Percentiles rank a stretch among this genome's conserved stretches.
Conservation (phyloP, 2,888 invertebrate genomes). For the Koerneria pararmatus region DNA sequence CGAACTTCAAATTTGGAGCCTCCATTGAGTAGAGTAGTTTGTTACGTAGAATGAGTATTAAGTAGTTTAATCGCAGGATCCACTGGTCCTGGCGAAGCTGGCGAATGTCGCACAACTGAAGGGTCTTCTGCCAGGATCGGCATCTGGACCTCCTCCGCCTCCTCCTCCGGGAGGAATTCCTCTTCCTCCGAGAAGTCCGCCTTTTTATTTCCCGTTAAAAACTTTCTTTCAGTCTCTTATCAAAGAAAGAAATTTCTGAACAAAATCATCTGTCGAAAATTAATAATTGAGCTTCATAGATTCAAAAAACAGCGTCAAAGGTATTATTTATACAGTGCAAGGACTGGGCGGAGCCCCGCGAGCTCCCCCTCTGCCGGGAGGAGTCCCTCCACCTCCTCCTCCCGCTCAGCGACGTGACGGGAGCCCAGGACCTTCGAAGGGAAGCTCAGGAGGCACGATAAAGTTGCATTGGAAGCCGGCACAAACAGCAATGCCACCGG, state of each 20-base stretch:
- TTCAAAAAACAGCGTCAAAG: conserved; percentile 34
- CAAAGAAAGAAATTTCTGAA: background rate
- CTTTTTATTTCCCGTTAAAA: background rate
- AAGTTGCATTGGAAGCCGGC: conserved; percentile 94
- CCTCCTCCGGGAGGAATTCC: background rate
- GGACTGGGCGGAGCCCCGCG: conserved; percentile 34
- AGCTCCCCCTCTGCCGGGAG: conserved; percentile 57
- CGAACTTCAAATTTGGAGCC: background rate
- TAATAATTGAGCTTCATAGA: conserved; percentile 33
- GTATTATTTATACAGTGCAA: conserved; percentile 28
- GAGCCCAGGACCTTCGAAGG: conserved; percentile 35
- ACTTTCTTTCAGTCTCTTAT: background rate
- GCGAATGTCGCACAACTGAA: conserved; percentile 38
- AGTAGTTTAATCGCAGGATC: conserved; percentile 25
- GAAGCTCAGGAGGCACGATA: conserved; percentile 65
- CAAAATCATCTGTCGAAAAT: conserved; percentile 27
- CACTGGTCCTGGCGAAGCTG: conserved; percentile 35
- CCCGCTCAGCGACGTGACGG: conserved; percentile 52
- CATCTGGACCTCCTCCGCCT: background rate
- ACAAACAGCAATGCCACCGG: conserved; percentile 54
- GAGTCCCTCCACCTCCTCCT: conserved; percentile 40
- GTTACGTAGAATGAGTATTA: background rate
- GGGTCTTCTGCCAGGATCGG: conserved; percentile 27
- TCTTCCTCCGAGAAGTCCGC: background rate
- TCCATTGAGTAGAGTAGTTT: background rate